phyloP scores from a whole-genome alignment of 2,113 vertebrate genomes.

The Chaetops frenatus region DNA sequence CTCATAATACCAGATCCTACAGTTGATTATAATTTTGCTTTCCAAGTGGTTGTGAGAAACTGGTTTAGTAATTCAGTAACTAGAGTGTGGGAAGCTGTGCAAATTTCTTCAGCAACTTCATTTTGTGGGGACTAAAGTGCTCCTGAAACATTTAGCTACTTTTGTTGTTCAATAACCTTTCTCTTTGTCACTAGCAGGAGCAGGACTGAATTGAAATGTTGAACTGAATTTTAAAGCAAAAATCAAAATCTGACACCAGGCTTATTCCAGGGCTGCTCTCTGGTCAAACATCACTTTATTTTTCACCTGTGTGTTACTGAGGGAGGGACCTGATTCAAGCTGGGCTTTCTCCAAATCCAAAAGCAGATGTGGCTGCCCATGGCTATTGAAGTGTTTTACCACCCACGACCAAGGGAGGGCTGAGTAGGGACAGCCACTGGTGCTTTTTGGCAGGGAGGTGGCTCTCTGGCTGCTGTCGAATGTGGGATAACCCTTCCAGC shows the following conservation, averaged over 20 bases:
- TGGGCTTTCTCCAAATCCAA: not conserved
- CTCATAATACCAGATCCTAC: constrained; percentile 6
- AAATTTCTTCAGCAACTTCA: not conserved
- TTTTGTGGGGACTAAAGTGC: not conserved
- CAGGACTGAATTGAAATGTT: not conserved
- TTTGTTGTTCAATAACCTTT: not conserved
- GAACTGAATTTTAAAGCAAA: not conserved
- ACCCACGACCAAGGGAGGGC: fast-evolving
- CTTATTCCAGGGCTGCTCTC: not conserved
- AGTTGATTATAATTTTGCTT: constrained; percentile 28
- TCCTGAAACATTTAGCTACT: not conserved
- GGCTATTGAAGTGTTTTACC: not conserved
- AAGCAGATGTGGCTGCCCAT: not conserved
- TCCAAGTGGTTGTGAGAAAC: constrained; percentile 11
- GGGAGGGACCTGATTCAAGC: not conserved
- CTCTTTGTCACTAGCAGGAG: not conserved
- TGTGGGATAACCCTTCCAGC: not conserved
- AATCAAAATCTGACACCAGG: not conserved
- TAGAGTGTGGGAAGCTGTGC: constrained; percentile 21
- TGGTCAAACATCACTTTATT: not conserved
- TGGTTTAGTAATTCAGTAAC: constrained; percentile 51
- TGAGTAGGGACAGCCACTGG: not conserved
- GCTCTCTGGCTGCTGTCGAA: not conserved
- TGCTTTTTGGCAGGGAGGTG: not conserved
- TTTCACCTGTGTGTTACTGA: not conserved